phyloP scores from a whole-genome alignment of 2,888 invertebrate species.

The Athetis lepigone region DNA sequence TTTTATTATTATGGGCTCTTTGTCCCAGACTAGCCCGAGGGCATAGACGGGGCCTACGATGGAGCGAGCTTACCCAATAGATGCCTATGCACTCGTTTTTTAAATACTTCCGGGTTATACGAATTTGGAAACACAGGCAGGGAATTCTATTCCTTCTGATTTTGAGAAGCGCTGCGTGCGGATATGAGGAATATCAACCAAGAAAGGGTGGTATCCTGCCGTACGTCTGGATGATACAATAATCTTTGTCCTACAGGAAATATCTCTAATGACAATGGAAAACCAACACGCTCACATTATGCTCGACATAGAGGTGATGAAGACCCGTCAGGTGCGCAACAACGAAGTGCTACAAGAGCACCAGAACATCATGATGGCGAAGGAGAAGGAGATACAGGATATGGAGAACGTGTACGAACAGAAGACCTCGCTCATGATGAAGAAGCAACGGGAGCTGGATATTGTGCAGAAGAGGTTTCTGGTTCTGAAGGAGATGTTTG shows the following conservation, averaged over 20 bases:
- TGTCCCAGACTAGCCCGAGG: too few species aligned
- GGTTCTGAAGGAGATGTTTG: conserved; percentile 81
- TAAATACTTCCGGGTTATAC: too few species aligned
- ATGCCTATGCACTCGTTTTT: too few species aligned
- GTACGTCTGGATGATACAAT: not conserved
- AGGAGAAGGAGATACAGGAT: conserved; percentile 79
- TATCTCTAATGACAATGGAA: conserved; percentile 88
- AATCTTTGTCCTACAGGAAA: conserved; percentile 80
- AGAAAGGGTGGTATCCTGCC: too few species aligned
- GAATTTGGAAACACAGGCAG: too few species aligned
- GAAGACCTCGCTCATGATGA: conserved; percentile 73
- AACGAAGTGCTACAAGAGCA: conserved; percentile 76
- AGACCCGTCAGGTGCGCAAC: conserved; percentile 81
- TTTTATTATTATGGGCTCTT: too few species aligned
- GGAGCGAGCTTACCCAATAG: too few species aligned
- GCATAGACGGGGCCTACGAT: too few species aligned
- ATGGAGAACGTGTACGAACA: conserved; percentile 79
- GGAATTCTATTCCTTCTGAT: too few species aligned
- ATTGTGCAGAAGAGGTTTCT: conserved; percentile 79
- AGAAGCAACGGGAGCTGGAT: conserved; percentile 84
- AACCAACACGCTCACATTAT: conserved; percentile 90
- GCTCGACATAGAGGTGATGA: conserved; percentile 90
- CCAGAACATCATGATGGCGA: conserved; percentile 72
- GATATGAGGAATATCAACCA: too few species aligned
- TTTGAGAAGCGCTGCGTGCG: too few species aligned